Conservation (phyloP, 2,797 vertebrate genomes). For the Nyctibius grandis region DNA sequence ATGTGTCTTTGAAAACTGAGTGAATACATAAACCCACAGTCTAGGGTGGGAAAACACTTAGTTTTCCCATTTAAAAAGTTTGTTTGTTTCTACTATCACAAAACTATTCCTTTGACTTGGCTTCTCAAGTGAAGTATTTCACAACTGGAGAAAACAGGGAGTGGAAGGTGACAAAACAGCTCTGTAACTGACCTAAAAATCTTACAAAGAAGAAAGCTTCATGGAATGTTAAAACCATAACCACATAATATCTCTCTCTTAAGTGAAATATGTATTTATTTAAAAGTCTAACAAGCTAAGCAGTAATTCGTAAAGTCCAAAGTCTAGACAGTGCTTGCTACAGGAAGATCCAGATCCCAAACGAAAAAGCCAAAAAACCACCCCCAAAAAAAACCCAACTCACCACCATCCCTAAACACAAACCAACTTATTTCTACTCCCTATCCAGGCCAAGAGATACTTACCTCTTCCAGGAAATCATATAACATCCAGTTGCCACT, state of each 20-base stretch:
- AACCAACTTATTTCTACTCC: neutral
- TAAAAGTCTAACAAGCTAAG: neutral
- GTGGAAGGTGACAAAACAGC: neutral
- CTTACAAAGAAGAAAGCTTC: neutral
- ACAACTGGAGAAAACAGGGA: neutral
- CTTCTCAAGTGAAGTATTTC: neutral
- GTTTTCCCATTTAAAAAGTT: neutral
- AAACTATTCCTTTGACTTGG: neutral
- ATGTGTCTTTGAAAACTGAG: neutral
- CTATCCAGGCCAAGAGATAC: neutral
- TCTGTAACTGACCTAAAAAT: neutral
- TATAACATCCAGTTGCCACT: slow-evolving; percentile 88
- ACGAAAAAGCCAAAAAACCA: neutral
- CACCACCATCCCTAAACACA: neutral
- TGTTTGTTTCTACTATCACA: neutral
- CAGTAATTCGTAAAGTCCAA: neutral
- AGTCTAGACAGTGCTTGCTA: neutral
- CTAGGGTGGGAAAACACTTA: neutral
- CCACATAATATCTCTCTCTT: neutral
- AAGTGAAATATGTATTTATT: neutral
- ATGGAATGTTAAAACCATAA: neutral
- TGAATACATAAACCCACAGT: neutral
- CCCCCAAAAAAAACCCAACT: neutral
- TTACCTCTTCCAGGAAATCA: slow-evolving; percentile 90
- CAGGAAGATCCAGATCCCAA: neutral